These are phyloP conservation scores for Pinctada fucata DNA, from an alignment of 2,888 invertebrate genomes.

Conservation along the genomic window DNA sequence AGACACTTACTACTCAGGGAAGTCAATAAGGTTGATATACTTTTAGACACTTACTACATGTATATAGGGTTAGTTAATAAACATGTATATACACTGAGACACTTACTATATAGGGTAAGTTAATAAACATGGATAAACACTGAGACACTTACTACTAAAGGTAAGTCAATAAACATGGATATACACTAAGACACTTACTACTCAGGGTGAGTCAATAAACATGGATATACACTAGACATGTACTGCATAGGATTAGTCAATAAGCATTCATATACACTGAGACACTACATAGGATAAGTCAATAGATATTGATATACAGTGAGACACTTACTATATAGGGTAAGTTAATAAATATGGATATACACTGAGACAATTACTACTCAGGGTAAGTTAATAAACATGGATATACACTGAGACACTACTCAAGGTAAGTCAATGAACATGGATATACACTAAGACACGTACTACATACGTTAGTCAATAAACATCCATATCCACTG, in stretches of 20 bases:
- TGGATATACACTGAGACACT: slow-evolving; percentile 80
- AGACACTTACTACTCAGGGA: slow-evolving; percentile 80
- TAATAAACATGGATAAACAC: too few relatives aligned
- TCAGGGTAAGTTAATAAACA: slow-evolving; percentile 74
- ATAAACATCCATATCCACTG: slow-evolving; percentile 80
- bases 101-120: slow-evolving; percentile 78
- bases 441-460: too few relatives aligned
- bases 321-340: slow-evolving; percentile 80
- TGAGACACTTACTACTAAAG: slow-evolving; percentile 49
- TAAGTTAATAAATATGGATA: slow-evolving; percentile 45
- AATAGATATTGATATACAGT: slow-evolving; percentile 80
- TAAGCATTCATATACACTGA: too few relatives aligned
- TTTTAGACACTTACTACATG: too few relatives aligned
- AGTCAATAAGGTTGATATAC: too few relatives aligned
- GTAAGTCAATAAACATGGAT: slow-evolving; percentile 79
- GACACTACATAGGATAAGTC: slow-evolving; percentile 37
- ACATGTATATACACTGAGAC: slow-evolving; percentile 80
- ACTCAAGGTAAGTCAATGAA: slow-evolving; percentile 75
- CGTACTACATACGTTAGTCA: slow-evolving; percentile 72
- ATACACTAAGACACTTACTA: slow-evolving; percentile 79
- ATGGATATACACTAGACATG: too few relatives aligned
- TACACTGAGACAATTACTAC: too few relatives aligned
- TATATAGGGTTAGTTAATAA: slow-evolving; percentile 65
- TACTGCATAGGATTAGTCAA: too few relatives aligned
- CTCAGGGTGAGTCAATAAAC: slow-evolving; percentile 77